Evolutionary conservation across 2,797 vertebrate species (phyloP), one percentile per base, ranked within the genome.

Genomic region (Aulostomus chinensis): DNA sequence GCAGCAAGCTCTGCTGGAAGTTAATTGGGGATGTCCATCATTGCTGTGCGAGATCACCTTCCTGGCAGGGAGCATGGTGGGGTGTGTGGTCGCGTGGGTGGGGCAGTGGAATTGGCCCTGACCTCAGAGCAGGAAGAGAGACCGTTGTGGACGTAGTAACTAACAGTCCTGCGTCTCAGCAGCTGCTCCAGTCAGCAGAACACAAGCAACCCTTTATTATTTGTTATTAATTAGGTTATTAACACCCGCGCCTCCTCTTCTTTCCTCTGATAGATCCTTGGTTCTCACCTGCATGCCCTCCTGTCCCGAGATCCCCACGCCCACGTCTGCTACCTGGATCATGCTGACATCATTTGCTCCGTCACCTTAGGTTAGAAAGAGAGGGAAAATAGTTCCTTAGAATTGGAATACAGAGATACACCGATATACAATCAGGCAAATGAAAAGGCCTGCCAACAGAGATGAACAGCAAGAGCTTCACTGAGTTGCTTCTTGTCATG

Each of bases 271-370:
- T 2, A 2, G 12, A 4, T 10, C 17, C 7, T 5, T 55, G 58
- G 33, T 58, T 17, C 70, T 92, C 85, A 97, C 97, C 95, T 99
- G 97, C 96, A 99, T 97, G 76, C 97, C 97, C 73, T 99, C 97
- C 84, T 98, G 97, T 76, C 97, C 97, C 0, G 94, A 98, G 81
- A 99, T 98, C 22, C 97, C 97, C 67, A 99, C 96, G 0, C 97
- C 97, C 36, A 99, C 95, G 29, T 99, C 97, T 3, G 97, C 97
- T 15, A 97, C 94, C 85, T 99, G 97, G 86, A 99, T 98, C 97
- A 98, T 99, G 86, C 96, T 98, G 87, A 99, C 97, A 26, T 99
- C 97, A 50, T 99, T 99, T 68, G 96, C 97, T 50, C 97, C 97
- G 2, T 99, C 97, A 82, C 97, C 97, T 98, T 70, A 58, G 73